Percentiles rank a stretch among this genome's conserved stretches.
Conservation (phyloP, 2,113 vertebrate species). For the Thymallus thymallus region DNA sequence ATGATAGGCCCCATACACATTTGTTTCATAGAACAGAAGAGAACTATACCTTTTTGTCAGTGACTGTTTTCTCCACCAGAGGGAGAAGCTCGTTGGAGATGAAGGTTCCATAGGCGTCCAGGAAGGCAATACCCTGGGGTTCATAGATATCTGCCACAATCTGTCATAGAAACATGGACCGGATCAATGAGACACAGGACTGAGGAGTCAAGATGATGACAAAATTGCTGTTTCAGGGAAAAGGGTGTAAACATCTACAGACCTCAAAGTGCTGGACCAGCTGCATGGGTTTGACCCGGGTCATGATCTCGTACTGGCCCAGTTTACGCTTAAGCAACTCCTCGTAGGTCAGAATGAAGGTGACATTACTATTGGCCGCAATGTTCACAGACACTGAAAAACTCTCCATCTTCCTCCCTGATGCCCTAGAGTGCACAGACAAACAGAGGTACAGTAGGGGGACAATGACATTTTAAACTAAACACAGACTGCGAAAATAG, state of each 20-base stretch:
- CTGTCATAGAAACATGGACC: constrained; percentile 65
- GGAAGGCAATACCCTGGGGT: constrained; percentile 82
- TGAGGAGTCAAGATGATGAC: background rate
- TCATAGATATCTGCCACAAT: constrained; percentile 87
- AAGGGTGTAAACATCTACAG: background rate
- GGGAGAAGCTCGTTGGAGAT: constrained; percentile 82
- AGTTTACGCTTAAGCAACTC: constrained; percentile 85
- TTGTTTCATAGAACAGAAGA: background rate
- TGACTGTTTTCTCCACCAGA: constrained; percentile 82
- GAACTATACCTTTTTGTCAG: constrained; percentile 80
- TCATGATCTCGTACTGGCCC: constrained; percentile 85
- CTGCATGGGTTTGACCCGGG: constrained; percentile 86
- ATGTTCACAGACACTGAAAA: constrained; percentile 88
- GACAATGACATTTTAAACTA: background rate
- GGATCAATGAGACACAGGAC: constrained; percentile 3
- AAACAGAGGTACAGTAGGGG: constrained; percentile 23
- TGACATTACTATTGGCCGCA: constrained; percentile 79
- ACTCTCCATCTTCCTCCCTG: constrained; percentile 90
- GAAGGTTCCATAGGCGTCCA: constrained; percentile 82
- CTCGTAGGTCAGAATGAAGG: constrained; percentile 85
- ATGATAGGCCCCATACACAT: background rate
- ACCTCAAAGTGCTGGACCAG: constrained; percentile 81
- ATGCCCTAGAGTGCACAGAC: constrained; percentile 70
- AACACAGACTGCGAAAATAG: background rate
- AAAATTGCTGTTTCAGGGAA: background rate